Evolutionary conservation across 2,888 invertebrate genomes (phyloP).

Genomic region (Lymantria dispar): DNA sequence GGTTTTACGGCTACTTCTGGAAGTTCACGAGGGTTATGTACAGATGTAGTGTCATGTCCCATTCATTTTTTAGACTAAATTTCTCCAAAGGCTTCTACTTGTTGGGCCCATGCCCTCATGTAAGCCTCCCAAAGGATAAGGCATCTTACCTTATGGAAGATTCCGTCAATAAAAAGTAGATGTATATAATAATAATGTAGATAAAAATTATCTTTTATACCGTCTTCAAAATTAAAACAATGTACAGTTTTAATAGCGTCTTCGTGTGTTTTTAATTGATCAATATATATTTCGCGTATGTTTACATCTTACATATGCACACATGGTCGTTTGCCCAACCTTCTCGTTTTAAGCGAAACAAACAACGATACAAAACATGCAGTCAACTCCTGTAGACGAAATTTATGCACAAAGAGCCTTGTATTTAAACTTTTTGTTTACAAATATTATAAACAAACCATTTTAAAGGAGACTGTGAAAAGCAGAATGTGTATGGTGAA

Average conservation of each 20-base stretch:
- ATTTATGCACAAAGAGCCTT: constrained; percentile 9
- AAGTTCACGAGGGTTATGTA: too few species aligned
- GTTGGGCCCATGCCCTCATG: too few species aligned
- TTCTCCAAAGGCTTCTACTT: too few species aligned
- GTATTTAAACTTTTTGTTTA: constrained; percentile 17
- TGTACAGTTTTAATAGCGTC: neutral
- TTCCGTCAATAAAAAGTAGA: too few species aligned
- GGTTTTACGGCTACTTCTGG: too few species aligned
- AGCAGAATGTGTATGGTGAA: constrained; percentile 6
- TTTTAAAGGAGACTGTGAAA: constrained; percentile 14
- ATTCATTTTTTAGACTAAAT: too few species aligned
- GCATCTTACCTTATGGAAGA: too few species aligned
- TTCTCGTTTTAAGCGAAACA: constrained; percentile 16
- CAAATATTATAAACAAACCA: constrained; percentile 15
- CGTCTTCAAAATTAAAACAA: too few species aligned
- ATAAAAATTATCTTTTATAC: too few species aligned
- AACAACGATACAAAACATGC: constrained; percentile 17
- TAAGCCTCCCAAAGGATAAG: too few species aligned
- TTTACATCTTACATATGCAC: constrained; percentile 46
- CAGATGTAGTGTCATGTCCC: too few species aligned
- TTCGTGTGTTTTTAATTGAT: neutral
- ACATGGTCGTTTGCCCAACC: constrained; percentile 36
- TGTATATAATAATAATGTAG: too few species aligned
- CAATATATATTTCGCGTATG: constrained; percentile 40
- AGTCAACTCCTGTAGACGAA: neutral